Percentiles rank a stretch among this genome's conserved stretches.
These are phyloP conservation scores for Clarias magur DNA, from an alignment of 2,113 vertebrate species.

Conservation along the genomic window DNA sequence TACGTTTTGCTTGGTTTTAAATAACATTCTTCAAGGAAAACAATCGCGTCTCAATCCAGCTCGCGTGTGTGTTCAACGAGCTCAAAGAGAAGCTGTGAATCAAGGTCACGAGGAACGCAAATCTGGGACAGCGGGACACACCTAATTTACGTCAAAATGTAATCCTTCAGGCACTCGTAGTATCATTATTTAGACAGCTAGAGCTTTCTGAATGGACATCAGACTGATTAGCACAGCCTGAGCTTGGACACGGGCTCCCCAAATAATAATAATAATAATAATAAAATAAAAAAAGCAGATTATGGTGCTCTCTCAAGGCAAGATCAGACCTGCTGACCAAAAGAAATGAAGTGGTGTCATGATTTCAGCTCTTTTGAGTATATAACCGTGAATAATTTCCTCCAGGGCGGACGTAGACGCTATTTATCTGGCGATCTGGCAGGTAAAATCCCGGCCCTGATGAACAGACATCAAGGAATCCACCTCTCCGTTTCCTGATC, in stretches of 20 bases:
- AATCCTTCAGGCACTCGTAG: not conserved
- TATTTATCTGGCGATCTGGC: not conserved
- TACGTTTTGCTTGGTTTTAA: not conserved
- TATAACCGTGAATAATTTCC: not conserved
- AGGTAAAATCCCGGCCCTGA: not conserved
- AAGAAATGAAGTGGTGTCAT: not conserved
- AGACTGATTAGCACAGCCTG: not conserved
- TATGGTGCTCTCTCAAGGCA: not conserved
- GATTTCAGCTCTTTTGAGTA: not conserved
- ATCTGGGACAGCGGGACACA: not conserved
- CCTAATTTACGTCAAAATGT: not conserved
- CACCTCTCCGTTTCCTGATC: constrained; percentile 24
- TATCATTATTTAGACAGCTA: constrained; percentile 21
- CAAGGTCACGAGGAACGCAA: not conserved
- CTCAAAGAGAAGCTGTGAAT: not conserved
- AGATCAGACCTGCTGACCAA: constrained; percentile 4
- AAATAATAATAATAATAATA: too few relatives aligned
- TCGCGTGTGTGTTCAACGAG: not conserved
- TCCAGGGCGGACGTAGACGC: not conserved
- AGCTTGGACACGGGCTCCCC: not conserved
- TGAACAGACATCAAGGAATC: constrained; percentile 3
- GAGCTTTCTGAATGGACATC: constrained; percentile 6
- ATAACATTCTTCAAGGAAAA: not conserved
- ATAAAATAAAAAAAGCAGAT: not conserved
- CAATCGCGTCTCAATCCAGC: not conserved